A percentile compares a stretch with the other conserved stretches of the same genome.
These are phyloP conservation scores for Mungos mungo DNA, from an alignment of 2,113 vertebrate species.

Conservation along the genomic window DNA sequence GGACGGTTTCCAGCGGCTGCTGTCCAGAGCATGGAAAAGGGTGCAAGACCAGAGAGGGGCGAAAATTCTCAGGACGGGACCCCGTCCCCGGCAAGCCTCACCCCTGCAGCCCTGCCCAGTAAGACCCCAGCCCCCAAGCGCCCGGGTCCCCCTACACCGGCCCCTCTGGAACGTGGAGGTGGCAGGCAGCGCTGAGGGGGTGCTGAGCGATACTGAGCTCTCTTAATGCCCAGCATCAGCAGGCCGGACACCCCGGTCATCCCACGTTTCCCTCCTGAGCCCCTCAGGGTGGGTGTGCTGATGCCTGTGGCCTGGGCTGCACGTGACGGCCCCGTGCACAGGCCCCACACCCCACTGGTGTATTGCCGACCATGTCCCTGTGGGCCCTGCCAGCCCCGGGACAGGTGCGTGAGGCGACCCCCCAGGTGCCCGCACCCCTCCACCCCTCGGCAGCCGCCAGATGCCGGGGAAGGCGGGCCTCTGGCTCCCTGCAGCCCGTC, in stretches of 20 bases:
- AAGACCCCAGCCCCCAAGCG: too few relatives aligned
- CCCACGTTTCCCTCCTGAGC: neutral
- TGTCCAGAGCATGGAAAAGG: neutral
- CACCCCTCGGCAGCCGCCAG: fast-evolving
- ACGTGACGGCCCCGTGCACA: neutral
- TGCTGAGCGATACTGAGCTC: too few relatives aligned
- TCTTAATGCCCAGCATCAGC: too few relatives aligned
- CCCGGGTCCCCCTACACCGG: too few relatives aligned
- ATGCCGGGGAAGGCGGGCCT: fast-evolving
- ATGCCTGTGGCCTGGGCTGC: neutral
- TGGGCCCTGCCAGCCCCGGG: neutral
- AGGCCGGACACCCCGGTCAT: too few relatives aligned
- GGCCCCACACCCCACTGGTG: neutral
- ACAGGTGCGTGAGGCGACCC: too few relatives aligned
- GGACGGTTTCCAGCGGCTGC: neutral
- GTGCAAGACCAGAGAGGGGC: fast-evolving
- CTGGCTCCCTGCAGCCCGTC: fast-evolving
- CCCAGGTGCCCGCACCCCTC: neutral
- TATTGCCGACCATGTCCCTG: fast-evolving
- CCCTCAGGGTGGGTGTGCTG: fast-evolving
- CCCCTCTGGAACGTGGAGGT: too few relatives aligned
- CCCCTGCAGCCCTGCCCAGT: too few relatives aligned
- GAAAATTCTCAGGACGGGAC: fast-evolving
- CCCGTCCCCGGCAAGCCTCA: fast-evolving
- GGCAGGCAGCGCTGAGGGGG: too few relatives aligned